Conservation (phyloP, 92 coral and sea anemone genomes). For the Plumapathes pennacea region DNA sequence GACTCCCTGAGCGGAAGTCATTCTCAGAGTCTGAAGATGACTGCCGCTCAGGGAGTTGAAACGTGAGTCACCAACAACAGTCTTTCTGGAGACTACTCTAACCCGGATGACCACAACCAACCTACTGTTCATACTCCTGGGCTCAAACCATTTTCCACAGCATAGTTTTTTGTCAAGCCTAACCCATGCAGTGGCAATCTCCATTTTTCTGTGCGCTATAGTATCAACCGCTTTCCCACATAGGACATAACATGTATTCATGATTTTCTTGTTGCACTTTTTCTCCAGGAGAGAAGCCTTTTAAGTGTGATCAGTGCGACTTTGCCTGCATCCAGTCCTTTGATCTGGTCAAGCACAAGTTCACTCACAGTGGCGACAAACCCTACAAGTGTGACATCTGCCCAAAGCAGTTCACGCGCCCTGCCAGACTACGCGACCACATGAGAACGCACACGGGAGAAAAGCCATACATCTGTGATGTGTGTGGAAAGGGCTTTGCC, state of each 20-base stretch:
- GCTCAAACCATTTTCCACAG: no score
- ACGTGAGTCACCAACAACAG: no score
- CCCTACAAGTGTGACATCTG: conserved; percentile 95
- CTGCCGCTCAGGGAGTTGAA: no score
- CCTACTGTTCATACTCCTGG: no score
- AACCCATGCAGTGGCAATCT: neutral
- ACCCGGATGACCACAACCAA: no score
- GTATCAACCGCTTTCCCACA: neutral
- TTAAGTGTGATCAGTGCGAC: conserved; percentile 92
- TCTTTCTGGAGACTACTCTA: no score
- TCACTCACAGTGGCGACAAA: conserved; percentile 98
- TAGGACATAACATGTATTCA: neutral
- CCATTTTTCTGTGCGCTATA: neutral
- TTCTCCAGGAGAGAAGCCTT: conserved; percentile 82
- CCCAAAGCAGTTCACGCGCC: conserved; percentile 98
- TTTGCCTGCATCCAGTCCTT: conserved; percentile 98
- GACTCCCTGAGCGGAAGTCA: no score
- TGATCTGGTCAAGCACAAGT: conserved; percentile 96
- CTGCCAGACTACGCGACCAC: conserved; percentile 94
- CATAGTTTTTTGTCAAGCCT: no score
- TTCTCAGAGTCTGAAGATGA: no score
- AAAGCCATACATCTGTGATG: conserved; percentile 90
- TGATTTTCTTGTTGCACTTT: neutral
- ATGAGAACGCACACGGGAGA: conserved; percentile 98
- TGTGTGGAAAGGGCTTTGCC: conserved; percentile 96